These are phyloP conservation scores for Anolis carolinensis DNA, from an alignment of 2,113 vertebrate species.

Conservation along the genomic window DNA sequence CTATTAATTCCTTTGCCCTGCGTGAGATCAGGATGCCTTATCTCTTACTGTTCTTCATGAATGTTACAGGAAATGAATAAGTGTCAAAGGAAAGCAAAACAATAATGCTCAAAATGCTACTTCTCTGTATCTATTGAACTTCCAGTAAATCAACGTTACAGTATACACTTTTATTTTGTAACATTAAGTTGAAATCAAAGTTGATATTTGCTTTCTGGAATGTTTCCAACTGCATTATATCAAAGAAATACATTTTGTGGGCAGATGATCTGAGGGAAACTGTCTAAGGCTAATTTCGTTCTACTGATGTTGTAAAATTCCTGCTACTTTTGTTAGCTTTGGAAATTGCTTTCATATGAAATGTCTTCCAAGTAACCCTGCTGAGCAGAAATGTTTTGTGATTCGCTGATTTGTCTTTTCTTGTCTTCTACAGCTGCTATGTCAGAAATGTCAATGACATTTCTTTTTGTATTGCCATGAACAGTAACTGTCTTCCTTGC, in stretches of 20 bases:
- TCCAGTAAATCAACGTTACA: background rate
- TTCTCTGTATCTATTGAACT: background rate
- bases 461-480: constrained; percentile 12
- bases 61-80: background rate
- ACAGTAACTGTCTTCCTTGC: constrained; percentile 1
- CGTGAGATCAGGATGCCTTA: background rate
- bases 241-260: background rate
- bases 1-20: background rate
- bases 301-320: constrained; percentile 44
- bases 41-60: background rate
- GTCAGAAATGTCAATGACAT: constrained; percentile 21
- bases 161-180: constrained; percentile 3
- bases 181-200: constrained; percentile 11
- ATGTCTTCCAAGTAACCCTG: background rate
- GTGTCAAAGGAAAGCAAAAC: background rate
- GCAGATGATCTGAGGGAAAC: too few species aligned
- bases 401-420: constrained; percentile 11
- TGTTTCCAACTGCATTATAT: constrained; percentile 45
- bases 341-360: background rate
- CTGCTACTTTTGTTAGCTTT: constrained; percentile 43
- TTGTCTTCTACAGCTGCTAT: constrained; percentile 7
- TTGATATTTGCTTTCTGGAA: constrained; percentile 21
- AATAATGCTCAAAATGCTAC: background rate
- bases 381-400: background rate
- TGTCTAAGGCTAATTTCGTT: too few species aligned